Conservation (phyloP, 2,113 vertebrate genomes). For the Microcebus griseorufus region DNA sequence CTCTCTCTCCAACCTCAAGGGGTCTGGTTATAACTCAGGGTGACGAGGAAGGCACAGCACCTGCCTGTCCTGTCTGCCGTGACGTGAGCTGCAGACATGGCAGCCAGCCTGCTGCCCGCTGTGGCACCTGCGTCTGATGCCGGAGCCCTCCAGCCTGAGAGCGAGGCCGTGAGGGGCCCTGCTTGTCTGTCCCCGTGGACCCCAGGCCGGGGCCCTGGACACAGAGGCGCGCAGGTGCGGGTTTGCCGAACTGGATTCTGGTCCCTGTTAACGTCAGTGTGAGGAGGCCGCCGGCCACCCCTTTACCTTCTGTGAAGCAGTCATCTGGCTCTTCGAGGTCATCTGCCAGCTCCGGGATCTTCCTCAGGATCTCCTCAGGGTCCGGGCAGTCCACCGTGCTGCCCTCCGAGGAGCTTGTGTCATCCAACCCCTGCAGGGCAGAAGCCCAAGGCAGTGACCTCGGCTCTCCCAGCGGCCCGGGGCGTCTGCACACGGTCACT, state of each 20-base stretch:
- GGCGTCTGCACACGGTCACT: rapidly evolving
- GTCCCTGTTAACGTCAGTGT: rapidly evolving
- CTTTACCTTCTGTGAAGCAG: conserved; percentile 93
- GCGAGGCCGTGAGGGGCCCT: not conserved
- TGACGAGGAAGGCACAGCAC: rapidly evolving
- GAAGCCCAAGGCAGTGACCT: not conserved
- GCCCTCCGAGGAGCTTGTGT: conserved; percentile 91
- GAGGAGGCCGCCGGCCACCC: not conserved
- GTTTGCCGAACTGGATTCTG: not conserved
- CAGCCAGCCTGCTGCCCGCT: rapidly evolving
- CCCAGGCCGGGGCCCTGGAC: not conserved
- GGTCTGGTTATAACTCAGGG: not conserved
- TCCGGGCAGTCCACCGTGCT: conserved; percentile 94
- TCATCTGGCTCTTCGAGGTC: conserved; percentile 91
- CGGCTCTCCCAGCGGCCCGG: not conserved
- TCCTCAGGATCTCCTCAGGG: conserved; percentile 89
- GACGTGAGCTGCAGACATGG: rapidly evolving
- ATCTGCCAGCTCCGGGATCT: conserved; percentile 88
- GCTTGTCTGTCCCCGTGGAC: not conserved
- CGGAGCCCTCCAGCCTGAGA: too few relatives aligned
- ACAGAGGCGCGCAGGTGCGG: not conserved
- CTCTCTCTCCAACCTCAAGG: not conserved
- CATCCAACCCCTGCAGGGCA: conserved; percentile 77
- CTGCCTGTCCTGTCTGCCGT: rapidly evolving
- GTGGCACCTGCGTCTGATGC: not conserved